phyloP scores from a whole-genome alignment of 1,140 invertebrate genomes.

The Macrobrachium rosenbergii region DNA sequence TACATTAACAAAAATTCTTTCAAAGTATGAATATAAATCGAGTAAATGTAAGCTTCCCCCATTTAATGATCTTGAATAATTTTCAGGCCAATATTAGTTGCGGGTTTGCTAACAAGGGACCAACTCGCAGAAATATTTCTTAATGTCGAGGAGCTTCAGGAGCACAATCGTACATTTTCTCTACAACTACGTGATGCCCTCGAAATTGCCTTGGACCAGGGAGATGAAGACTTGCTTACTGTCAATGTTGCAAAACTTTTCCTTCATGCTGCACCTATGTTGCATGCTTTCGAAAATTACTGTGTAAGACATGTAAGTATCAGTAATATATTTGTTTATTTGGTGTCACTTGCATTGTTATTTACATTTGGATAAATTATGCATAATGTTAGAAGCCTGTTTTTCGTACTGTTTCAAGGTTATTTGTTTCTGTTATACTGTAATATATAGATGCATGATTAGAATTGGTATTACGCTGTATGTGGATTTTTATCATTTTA shows the following conservation, averaged over 20 bases:
- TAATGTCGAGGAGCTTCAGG: constrained; percentile 92
- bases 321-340: background rate
- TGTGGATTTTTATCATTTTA: constrained; percentile 66
- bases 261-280: constrained; percentile 86
- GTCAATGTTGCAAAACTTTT: constrained; percentile 94
- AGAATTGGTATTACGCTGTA: constrained; percentile 65
- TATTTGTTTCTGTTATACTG: constrained; percentile 69
- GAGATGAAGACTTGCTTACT: constrained; percentile 85
- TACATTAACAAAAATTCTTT: no score
- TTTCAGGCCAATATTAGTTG: constrained; percentile 77
- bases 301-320: constrained; percentile 79
- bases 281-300: constrained; percentile 94
- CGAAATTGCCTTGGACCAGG: constrained; percentile 85
- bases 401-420: background rate
- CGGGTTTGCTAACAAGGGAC: constrained; percentile 77
- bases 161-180: constrained; percentile 88
- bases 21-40: no score
- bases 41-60: no score
- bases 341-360: background rate
- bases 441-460: constrained; percentile 41
- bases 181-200: constrained; percentile 88
- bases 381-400: background rate
- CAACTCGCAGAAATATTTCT: constrained; percentile 87
- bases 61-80: no score
- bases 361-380: background rate